Conservation (phyloP, 2,888 invertebrate genomes). For the Gandaritis pyraliata region DNA sequence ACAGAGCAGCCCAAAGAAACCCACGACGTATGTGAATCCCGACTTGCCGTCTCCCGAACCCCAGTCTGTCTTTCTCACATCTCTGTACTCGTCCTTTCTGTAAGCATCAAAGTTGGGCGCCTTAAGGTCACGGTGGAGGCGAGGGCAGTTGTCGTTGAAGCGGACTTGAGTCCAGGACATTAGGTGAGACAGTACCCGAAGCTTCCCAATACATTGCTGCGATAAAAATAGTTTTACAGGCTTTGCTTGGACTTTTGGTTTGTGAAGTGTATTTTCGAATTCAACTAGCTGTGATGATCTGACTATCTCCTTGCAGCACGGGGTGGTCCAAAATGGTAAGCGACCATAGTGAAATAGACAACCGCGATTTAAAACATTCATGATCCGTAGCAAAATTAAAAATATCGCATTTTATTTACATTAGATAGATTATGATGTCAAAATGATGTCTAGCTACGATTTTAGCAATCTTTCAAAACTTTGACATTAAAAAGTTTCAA, state of each 20-base stretch:
- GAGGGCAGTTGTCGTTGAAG: conserved; percentile 60
- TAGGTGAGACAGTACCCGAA: conserved; percentile 36
- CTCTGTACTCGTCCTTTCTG: conserved; percentile 65
- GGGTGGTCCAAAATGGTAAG: conserved; percentile 46
- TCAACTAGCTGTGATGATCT: conserved; percentile 29
- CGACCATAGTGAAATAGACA: conserved; percentile 47
- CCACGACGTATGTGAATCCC: conserved; percentile 79
- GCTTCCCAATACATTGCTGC: conserved; percentile 22
- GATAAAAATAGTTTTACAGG: conserved; percentile 23
- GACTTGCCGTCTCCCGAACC: conserved; percentile 63
- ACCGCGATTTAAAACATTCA: conserved; percentile 55
- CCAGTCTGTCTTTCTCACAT: conserved; percentile 65
- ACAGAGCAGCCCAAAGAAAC: conserved; percentile 81
- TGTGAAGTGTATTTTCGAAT: conserved; percentile 20
- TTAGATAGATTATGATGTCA: not conserved
- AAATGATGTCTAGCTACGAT: not conserved
- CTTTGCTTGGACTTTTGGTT: conserved; percentile 6
- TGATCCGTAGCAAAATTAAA: conserved; percentile 33
- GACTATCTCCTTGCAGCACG: conserved; percentile 48
- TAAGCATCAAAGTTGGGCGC: conserved; percentile 69
- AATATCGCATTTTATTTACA: conserved; percentile 19
- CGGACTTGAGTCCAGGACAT: conserved; percentile 67
- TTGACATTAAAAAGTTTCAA: not conserved
- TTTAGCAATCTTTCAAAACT: not conserved
- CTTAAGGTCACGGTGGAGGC: conserved; percentile 68